Base-by-base conservation (phyloP, 1,140 invertebrate genomes). In the Cydia fagiglandana region DNA sequence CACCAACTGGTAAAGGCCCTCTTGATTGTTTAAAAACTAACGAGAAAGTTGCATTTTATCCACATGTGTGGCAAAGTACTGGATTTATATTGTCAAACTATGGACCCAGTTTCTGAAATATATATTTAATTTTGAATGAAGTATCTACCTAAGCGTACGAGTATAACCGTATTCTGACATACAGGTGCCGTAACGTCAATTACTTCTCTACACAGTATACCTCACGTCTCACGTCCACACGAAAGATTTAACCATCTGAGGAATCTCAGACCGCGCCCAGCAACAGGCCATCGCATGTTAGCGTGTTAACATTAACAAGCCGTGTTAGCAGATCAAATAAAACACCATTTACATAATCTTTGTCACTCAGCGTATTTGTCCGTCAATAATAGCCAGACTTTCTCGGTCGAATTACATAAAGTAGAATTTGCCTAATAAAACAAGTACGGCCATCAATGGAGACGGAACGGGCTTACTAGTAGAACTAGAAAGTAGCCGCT, bases 371-470 rank as follows among this genome's bases (percentile, higher is more conserved):
- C 17, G n/a, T 38, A 34, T 68, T 68, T 70, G 66, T 70, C 34
- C 15, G n/a, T 45, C 66, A 70, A 13, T 68, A 68, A 34, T 41
- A 70, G 66, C 15, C 38, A 41, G 34, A 30, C 66, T 66, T 66
- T 38, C 56, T 61, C 56, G 56, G 56, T 61, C 20, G 64, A 66
- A 66, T 66, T 66, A 66, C 30, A 61, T 61, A 61, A 70, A 17
- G n/a, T 70, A 70, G 66, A 70, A 70, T 70, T 70, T 70, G n/a
- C 66, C 66, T 70, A 70, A 70, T 70, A 70, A 70, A 70, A 70
- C 66, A 70, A 70, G 66, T 41, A 15, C 30, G 66, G n/a, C 66
- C 66, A 70, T 70, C 66, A 70, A 70, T 45, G 66, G 66, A 61
- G 56, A 61, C 17, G 20, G 56, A 61, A 70, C 66, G 30, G 30